Evolutionary conservation across 2,888 invertebrate species (phyloP).

Genomic region (Lasius fuliginosus): DNA sequence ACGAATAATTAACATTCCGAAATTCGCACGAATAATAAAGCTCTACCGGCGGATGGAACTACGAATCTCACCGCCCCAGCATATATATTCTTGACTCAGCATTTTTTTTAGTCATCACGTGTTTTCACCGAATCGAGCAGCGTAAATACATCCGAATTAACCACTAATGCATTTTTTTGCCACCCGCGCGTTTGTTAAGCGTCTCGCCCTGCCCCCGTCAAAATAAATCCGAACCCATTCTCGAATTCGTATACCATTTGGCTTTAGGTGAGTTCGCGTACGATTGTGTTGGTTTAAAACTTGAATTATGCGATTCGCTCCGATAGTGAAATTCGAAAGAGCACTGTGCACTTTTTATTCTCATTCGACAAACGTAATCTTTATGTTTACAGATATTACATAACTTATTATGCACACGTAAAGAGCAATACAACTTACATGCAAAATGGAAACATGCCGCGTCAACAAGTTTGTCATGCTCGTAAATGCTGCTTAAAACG

Average conservation of each 20-base stretch:
- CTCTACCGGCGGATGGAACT: slow-evolving; percentile 1
- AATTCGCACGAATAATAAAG: slow-evolving; percentile 34
- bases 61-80: slow-evolving; percentile 16
- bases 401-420: background rate
- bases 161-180: slow-evolving; percentile 59
- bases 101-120: slow-evolving; percentile 23
- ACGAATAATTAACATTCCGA: slow-evolving; percentile 17
- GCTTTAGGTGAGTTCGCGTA: background rate
- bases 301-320: background rate
- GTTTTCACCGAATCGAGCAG: slow-evolving; percentile 14
- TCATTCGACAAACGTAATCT: background rate
- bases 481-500: slow-evolving; percentile 1
- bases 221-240: slow-evolving; percentile 52
- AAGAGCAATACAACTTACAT: background rate
- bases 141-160: slow-evolving; percentile 60
- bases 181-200: slow-evolving; percentile 24
- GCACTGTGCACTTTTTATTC: background rate
- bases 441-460: background rate
- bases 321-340: background rate
- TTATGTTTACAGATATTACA: background rate
- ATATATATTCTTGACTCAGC: slow-evolving; percentile 37
- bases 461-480: background rate
- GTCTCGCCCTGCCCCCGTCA: slow-evolving; percentile 4
- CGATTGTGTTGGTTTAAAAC: slow-evolving; percentile 20
- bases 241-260: slow-evolving; percentile 27